Evolutionary conservation across 2,113 vertebrate species (phyloP), one percentile per base, ranked within the genome.

Genomic region (Lota lota): DNA sequence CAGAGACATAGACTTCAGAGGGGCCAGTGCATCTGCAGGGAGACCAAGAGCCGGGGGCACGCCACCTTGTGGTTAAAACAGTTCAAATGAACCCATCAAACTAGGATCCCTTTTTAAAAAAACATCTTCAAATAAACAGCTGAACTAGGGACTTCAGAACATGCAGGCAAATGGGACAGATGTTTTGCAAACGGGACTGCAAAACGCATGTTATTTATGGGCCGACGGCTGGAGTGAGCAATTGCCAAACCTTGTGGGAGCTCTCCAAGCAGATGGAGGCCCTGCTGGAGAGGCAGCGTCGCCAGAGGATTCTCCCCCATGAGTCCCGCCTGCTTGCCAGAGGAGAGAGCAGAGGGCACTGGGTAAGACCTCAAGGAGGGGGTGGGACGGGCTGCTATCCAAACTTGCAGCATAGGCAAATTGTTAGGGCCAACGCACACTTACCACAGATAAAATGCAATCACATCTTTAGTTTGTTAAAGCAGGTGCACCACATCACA

Each of bases 301-400:
- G 92, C 76, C 89, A 96, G 78, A 57, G 94, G 94, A 61, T 92
- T 94, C 56, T 97, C 96, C 66, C 93, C 93, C 50, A 95, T 88
- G 78, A 98, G 92, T 67, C 95, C 95, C 1, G 94, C 91, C 87
- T 98, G 94, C 86, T 85, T 84, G 65, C 63, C 76, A 53, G 64
- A 22, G 40, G 16, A 17, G 16, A 24, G 40, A 21, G 18, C 1
- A 12, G 66, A 78, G 61, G 70, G 21, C 53, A 21, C 15, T 72
- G 61, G 79, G 67, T 53, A 79, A 79, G 77, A 77, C 18, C 18
- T 28, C 54, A 70, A 70, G 74, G 80, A 80, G 74, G 70, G 72
- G 71, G 80, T 79, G 74, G 69, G 54, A 15, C 36, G n/a, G 66
- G 19, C 16, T 6, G 61, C 67, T 24, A 17, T 10, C 24, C 53